Base-by-base conservation (phyloP, 2,888 invertebrate genomes). In the Drosophila dives region DNA sequence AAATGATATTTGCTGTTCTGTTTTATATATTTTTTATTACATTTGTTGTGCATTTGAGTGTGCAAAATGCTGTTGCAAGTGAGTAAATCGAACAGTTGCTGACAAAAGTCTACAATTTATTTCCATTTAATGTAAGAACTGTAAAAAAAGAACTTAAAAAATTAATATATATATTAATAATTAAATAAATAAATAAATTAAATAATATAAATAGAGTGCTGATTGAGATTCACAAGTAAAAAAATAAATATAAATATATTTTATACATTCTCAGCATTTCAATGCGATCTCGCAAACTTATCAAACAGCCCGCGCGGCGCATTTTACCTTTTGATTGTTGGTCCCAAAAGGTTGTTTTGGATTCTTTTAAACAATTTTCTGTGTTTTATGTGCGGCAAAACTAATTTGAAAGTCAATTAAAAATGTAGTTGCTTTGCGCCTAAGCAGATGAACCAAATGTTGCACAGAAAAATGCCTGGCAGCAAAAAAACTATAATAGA, bases 401-500 rank as follows among this genome's bases (percentile, higher is more conserved):
- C 88, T 88, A 80, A 80, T 84, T 85, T 85, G 64, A 64, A 81
- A 84, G 89, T 84, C 86, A 84, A 88, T 84, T 84, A 84, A 83
- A 88, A 84, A 72, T 80, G 66, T 74, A 63, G 72, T 58, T 51
- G 53, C 49, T 53, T n/a, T 64, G 42, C 55, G 58, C 36, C 72
- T 59, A 72, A 61, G 26, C 49, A 70, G 45, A 55, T 64, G 74
- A 60, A 69, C 56, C 45, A 62, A 64, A 54, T 26, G 55, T 49
- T 20, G 23, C 15, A 23, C 48, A 29, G n/a, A n/a, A 17, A 38
- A 23, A 42, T 61, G 53, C 29, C 32, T 23, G 23, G 53, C 61
- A 70, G 66, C 65, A 29, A 23, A 51, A 55, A 17, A 20, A 51
- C 20, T 42, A 42, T 8, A 26, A 49, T 29, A 53, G 20, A 56